Base-by-base conservation (phyloP, 2,888 invertebrate species). In the Diaprepes abbreviatus region DNA sequence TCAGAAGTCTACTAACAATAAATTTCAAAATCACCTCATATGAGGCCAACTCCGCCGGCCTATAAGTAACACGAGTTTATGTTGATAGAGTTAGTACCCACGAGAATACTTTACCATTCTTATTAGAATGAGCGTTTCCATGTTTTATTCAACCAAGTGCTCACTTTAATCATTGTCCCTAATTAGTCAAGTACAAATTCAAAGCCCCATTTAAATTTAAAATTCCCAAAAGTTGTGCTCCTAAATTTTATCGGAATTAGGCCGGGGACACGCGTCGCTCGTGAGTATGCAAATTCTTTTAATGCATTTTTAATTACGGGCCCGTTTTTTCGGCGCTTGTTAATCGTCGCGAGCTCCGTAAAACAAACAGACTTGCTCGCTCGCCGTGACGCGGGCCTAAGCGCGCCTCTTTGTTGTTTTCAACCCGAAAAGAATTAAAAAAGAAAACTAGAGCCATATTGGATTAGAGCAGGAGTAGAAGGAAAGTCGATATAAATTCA, bases 251-350 rank as follows among this genome's bases (percentile, higher is more conserved):
- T 62, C 12, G 50, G 62, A 66, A 66, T 59, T 48, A 55, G 45
- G 16, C 19, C 9, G 50, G 50, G 66, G 59, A 54, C 66, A 40
- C 38, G 50, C 14, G 33, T 28, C n/a, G 24, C 16, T 28, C 54
- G 62, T 63, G 54, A 63, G 33, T 70, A 70, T 70, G 70, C 70
- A 70, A 70, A 70, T 70, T 66, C 59, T 36, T 59, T 65, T 70
- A 70, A 70, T 70, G 70, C 66, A 70, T 70, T 70, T 70, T 70
- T 70, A 70, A 70, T 70, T 70, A 66, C 54, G 45, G 45, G n/a
- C 35, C 36, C 54, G 35, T 55, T 68, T 62, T 62, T 62, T 24
- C 31, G 43, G 45, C 43, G 9, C 40, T 38, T 35, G 57, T 65
- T 65, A 65, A 65, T 65, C 36, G 55, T 55, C 55, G 64, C 31